phyloP scores from a whole-genome alignment of 2,113 vertebrate genomes.

The Ciconia boyciana region DNA sequence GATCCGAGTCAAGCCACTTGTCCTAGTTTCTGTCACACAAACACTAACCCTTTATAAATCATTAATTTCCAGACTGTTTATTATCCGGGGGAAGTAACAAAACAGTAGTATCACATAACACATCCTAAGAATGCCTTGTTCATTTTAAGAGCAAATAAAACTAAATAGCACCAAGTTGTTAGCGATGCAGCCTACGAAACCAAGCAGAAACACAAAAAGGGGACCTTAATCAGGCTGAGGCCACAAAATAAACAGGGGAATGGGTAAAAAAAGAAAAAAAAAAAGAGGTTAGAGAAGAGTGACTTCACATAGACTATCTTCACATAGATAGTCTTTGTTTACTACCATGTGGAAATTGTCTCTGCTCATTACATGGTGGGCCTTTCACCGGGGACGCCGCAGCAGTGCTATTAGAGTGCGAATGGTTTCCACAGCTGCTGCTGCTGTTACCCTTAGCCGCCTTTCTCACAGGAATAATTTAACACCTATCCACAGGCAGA shows the following conservation, averaged over 20 bases:
- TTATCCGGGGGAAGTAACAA: slow-evolving; percentile 63
- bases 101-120: slow-evolving; percentile 57
- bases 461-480: slow-evolving; percentile 52
- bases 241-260: slow-evolving; percentile 15
- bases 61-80: slow-evolving; percentile 68
- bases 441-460: slow-evolving; percentile 1
- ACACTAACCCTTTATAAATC: slow-evolving; percentile 56
- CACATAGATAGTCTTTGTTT: slow-evolving; percentile 18
- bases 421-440: slow-evolving; percentile 72
- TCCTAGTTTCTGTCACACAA: slow-evolving; percentile 40
- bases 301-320: background rate
- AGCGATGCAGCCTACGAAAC: background rate
- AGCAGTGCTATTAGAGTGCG: background rate
- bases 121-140: slow-evolving; percentile 59
- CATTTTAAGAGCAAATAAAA: slow-evolving; percentile 71
- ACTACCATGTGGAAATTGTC: slow-evolving; percentile 18
- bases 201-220: slow-evolving; percentile 4
- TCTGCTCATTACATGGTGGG: background rate
- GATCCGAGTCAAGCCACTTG: background rate
- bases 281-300: background rate
- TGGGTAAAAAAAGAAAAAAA: background rate
- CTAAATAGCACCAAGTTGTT: slow-evolving; percentile 62
- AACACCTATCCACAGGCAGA: slow-evolving; percentile 5
- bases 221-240: background rate
- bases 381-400: background rate